Evolutionary conservation across 2,113 vertebrate genomes (phyloP).

Genomic region (Catharus fuscescens): DNA sequence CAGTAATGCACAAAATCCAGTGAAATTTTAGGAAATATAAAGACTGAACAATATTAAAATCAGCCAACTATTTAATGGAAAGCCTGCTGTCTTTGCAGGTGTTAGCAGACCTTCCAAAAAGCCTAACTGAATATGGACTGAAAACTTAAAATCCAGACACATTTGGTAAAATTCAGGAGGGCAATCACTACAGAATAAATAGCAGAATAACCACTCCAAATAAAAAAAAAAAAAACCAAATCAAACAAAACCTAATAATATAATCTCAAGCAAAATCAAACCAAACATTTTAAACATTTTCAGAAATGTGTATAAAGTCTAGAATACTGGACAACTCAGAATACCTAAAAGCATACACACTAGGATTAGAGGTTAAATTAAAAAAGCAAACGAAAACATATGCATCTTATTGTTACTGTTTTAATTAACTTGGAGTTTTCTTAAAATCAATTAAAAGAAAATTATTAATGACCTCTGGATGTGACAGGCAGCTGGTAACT

Average conservation of each 20-base stretch:
- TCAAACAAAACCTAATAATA: fast-evolving
- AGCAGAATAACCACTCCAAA: not conserved
- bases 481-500: not conserved
- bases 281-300: not conserved
- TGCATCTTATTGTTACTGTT: not conserved
- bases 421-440: not conserved
- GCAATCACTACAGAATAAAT: not conserved
- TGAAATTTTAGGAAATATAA: not conserved
- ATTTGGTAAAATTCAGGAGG: not conserved
- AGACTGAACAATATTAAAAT: not conserved
- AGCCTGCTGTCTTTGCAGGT: not conserved
- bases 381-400: not conserved
- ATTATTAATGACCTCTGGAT: not conserved
- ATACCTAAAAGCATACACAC: not conserved
- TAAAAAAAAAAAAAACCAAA: not conserved
- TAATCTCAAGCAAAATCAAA: not conserved
- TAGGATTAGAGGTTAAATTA: not conserved
- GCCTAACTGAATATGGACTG: not conserved
- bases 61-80: not conserved
- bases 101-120: not conserved
- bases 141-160: not conserved
- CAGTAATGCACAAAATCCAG: not conserved
- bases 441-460: not conserved
- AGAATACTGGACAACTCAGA: not conserved
- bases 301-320: not conserved